These are phyloP conservation scores for Petrosia ficiformis DNA, from an alignment of 37 sponge, comb jelly and placozoan genomes.

Conservation along the genomic window DNA sequence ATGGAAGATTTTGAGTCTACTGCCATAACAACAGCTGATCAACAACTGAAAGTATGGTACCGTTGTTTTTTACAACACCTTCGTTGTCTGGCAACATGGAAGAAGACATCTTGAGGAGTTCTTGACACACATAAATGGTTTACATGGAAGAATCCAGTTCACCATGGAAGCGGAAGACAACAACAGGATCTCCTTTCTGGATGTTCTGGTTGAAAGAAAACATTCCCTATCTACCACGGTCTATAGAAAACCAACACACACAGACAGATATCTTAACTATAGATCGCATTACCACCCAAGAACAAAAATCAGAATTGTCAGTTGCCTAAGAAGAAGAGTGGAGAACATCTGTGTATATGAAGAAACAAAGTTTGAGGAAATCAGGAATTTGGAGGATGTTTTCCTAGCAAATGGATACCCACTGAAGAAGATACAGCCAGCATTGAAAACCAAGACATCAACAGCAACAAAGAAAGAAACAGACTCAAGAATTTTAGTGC, in stretches of 20 bases:
- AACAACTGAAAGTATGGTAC: background rate
- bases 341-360: background rate
- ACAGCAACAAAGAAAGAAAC: too few relatives aligned
- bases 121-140: background rate
- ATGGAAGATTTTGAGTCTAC: too few relatives aligned
- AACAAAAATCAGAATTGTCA: conserved; percentile 9
- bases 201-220: background rate
- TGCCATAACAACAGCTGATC: too few relatives aligned
- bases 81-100: background rate
- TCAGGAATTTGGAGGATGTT: background rate
- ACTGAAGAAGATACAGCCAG: too few relatives aligned
- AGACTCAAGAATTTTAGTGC: too few relatives aligned
- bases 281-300: conserved; percentile 36
- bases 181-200: background rate
- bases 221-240: conserved; percentile 9
- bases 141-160: background rate
- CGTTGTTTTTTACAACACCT: background rate
- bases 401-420: conserved; percentile 24
- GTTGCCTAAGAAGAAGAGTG: conserved; percentile 18
- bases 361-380: background rate
- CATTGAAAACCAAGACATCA: too few relatives aligned
- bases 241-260: conserved; percentile 26
- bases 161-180: background rate
- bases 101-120: background rate
- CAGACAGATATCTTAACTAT: conserved; percentile 19